Conservation (phyloP, 1,140 invertebrate genomes). For the Drosophila novamexicana region DNA sequence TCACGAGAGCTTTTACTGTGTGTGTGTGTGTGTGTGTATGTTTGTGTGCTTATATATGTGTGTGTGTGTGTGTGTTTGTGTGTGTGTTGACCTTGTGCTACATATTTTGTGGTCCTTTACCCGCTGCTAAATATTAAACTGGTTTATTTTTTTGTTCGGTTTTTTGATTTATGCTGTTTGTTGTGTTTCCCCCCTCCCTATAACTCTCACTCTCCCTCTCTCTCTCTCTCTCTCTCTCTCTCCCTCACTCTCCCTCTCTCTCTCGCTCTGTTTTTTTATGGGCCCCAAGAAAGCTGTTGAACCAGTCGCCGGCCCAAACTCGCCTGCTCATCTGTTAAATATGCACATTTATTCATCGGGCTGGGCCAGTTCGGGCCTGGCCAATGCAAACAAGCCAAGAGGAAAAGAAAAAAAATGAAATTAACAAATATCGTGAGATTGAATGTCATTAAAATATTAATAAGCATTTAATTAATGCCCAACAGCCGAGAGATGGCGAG, state of each 20-base stretch:
- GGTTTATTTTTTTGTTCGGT: slow-evolving; percentile 55
- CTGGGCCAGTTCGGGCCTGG: slow-evolving; percentile 5
- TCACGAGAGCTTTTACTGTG: neutral
- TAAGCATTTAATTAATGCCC: slow-evolving; percentile 66
- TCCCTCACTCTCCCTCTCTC: neutral
- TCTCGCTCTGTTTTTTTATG: slow-evolving; percentile 43
- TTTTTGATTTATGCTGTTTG: slow-evolving; percentile 49
- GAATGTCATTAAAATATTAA: slow-evolving; percentile 73
- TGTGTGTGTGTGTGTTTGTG: slow-evolving; percentile 10
- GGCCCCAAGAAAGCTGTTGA: slow-evolving; percentile 69
- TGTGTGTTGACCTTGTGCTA: slow-evolving; percentile 71
- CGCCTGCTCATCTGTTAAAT: slow-evolving; percentile 69
- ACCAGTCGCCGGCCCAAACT: slow-evolving; percentile 58
- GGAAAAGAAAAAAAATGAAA: neutral
- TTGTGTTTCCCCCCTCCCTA: slow-evolving; percentile 15
- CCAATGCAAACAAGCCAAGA: slow-evolving; percentile 40
- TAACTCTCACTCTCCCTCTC: neutral
- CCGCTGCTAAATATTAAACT: slow-evolving; percentile 59
- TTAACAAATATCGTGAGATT: slow-evolving; percentile 60
- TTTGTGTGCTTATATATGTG: neutral
- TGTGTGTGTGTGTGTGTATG: neutral
- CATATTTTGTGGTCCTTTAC: slow-evolving; percentile 78
- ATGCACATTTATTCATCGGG: slow-evolving; percentile 75
- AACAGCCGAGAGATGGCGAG: slow-evolving; percentile 14
- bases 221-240: neutral